Evolutionary conservation across 2,888 invertebrate genomes (phyloP), one percentile per base, ranked within the genome.

Genomic region (Cyclophora albipunctata): DNA sequence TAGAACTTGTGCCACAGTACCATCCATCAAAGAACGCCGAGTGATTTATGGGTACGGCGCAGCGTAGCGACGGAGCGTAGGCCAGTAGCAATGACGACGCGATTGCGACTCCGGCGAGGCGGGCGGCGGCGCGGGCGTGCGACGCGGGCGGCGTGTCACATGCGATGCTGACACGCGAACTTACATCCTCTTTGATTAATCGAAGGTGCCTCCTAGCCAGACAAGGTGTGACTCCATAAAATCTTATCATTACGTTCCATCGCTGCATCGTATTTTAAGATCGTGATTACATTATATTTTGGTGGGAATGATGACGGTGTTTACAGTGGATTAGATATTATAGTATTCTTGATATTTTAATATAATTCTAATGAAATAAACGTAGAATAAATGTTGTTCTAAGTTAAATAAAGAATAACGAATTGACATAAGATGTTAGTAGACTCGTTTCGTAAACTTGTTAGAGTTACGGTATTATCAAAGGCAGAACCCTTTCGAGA

Each of bases 21-120:
- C 81, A 83, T 84, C 77, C 69, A 84, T 84, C 84, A 83, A 75
- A 71, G 66, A 66, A 71, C 68, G 77, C 71, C 78, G 79, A 78
- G 84, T 85, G 85, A 87, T 87, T 85, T 84, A 86, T 84, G 81
- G 79, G 73, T 72, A 71, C 59, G 71, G 71, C 71, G 76, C 71
- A 73, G 71, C 71, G 75, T 67, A 70, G 76, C 75, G 82, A 82
- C 80, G 73, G 66, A 73, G 73, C 73, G 76, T 67, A 76, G 78
- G 76, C 76, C 78, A 73, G 69, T 74, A 70, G 76, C 75, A 78
- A 84, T 84, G 84, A 84, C 84, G 78, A 73, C 68, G 81, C 82
- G 77, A 81, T 80, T 81, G 80, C 70, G 67, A 68, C 69, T 66
- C 58, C 37, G 37, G 37, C 37, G 37, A 4, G 37, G 37, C 37